Base-by-base conservation (phyloP, 2,113 vertebrate species). In the Hirundichthys speculiger region DNA sequence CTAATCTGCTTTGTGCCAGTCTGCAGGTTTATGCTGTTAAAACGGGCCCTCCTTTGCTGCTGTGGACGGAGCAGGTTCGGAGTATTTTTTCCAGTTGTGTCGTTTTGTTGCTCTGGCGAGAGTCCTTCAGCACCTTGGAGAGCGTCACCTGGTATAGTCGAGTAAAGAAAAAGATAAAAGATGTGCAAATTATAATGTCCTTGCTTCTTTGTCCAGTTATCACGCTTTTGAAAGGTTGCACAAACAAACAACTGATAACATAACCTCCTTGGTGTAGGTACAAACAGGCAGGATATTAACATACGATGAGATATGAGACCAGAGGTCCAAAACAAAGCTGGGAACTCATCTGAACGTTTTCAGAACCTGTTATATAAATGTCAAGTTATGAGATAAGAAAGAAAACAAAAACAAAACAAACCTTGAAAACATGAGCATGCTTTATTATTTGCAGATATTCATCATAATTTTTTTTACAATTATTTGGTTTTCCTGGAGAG, bases 1-100 rank as follows among this genome's bases (percentile, higher is more conserved):
- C 65, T 82, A 69, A 84, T 81, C 76, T 76, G 61, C 67, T 51
- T 34, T 13, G 58, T 63, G 76, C 79, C 78, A 58, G 38, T 58
- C 43, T 67, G 46, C 52, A 52, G 22, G 21, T 67, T 15, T 30
- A 61, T 34, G 24, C 52, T 13, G 41, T 43, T 67, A 10, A 47
- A 72, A 61, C 2, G 1, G 14, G 13, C 57, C 75, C 21, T 41
- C 25, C n/a, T n/a, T n/a, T n/a, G 0, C 19, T 69, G 21, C 3
- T 24, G 47, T 34, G 25, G 16, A 18, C 25, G 11, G 4, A 34
- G 12, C 27, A 30, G 7, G 24, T 51, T 1, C 15, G 1, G 3
- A 34, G 11, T 34, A 7, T 34, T 4, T 27, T 7, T 34, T 5
- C 3, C 24, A 51, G 15, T n/a, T 10, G 15, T 34, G 34, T 34